phyloP scores from a whole-genome alignment of 2,113 vertebrate species.

The Panurus biarmicus region DNA sequence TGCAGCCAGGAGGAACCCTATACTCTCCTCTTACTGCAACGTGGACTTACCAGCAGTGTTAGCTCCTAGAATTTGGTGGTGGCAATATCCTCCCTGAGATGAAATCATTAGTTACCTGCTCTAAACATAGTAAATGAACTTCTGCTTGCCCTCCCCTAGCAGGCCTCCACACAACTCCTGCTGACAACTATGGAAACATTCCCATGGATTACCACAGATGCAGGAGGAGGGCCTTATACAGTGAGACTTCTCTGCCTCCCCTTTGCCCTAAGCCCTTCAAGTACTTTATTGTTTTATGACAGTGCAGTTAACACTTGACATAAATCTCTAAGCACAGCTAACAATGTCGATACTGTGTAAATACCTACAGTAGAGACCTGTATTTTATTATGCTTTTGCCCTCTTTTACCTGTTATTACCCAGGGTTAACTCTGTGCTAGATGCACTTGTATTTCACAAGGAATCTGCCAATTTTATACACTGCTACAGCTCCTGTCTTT shows the following conservation, averaged over 20 bases:
- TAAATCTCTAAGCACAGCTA: constrained; percentile 14
- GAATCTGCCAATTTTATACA: background rate
- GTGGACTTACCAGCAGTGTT: background rate
- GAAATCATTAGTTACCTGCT: background rate
- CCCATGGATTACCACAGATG: background rate
- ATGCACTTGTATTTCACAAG: background rate
- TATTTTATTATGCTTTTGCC: background rate
- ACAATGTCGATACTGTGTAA: constrained; percentile 24
- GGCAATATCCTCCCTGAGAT: background rate
- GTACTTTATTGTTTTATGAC: constrained; percentile 55
- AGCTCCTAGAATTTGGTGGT: background rate
- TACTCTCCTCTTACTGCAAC: background rate
- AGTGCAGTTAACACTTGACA: background rate
- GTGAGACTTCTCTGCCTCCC: background rate
- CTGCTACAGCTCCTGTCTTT: background rate
- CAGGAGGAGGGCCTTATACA: constrained; percentile 10
- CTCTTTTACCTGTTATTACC: background rate
- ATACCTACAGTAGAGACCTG: background rate
- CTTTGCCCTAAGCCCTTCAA: constrained; percentile 33
- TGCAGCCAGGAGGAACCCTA: background rate
- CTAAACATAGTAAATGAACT: background rate
- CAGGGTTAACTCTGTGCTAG: background rate
- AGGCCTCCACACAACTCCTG: background rate
- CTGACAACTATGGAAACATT: background rate
- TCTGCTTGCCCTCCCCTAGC: background rate